Base-by-base conservation (phyloP, 2,888 invertebrate genomes). In the Sepiola atlantica region DNA sequence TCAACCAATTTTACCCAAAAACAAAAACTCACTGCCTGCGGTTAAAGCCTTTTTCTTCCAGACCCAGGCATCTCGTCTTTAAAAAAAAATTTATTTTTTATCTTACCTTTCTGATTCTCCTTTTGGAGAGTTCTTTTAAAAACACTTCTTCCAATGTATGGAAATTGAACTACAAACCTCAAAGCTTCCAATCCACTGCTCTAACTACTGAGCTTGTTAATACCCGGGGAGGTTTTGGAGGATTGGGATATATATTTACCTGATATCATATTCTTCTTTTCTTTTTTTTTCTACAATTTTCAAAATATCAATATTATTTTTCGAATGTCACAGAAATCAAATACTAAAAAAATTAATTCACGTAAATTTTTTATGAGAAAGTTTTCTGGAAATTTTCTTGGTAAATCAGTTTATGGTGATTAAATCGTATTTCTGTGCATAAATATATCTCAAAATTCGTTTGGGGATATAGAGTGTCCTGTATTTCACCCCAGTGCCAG, bases 101-200 rank as follows among this genome's bases (percentile, higher is more conserved):
- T 57, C 24, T 57, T 57, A 24, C 20, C 3, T 57, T 21, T 57
- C n/a, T 77, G 16, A 77, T 18, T 77, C n/a, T n/a, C n/a, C n/a
- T 77, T 77, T 16, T 45, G n/a, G n/a, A n/a, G 77, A 77, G 77
- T 77, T 77, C n/a, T 61, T 28, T 61, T 61, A 61, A 61, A 61
- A 28, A 61, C 77, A 77, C n/a, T n/a, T n/a, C 77, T n/a, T 16
- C 77, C 77, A 77, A 12, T 18, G 18, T n/a, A 77, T 77, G 77
- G 77, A 77, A 45, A 77, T 77, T 77, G 77, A 77, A 77, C 14
- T 77, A 14, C 77, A 77, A 18, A 77, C 77, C 77, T 77, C 77
- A 77, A 77, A 20, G n/a, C 77, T 77, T 77, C 77, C 77, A 77
- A n/a, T 77, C n/a, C 77, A 77, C n/a, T 77, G 77, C 77, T 77